Evolutionary conservation across 2,888 invertebrate species (phyloP).

Genomic region (Aleiodes leptofemur): DNA sequence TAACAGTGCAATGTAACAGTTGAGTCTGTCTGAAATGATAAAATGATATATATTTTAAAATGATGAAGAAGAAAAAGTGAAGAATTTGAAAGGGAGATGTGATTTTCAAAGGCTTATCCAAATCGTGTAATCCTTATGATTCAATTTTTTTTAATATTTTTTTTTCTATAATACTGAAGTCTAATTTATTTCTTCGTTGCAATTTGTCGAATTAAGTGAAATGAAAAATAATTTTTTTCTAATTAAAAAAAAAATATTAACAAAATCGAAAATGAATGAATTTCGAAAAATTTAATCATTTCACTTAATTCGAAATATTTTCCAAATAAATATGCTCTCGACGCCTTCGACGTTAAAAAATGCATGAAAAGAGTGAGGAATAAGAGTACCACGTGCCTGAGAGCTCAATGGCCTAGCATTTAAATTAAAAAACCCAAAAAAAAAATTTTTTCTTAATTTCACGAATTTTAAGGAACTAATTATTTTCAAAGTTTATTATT

Average conservation of each 20-base stretch:
- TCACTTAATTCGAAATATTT: constrained; percentile 33
- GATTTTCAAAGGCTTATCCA: constrained; percentile 14
- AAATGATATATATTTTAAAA: constrained; percentile 23
- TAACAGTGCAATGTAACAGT: constrained; percentile 25
- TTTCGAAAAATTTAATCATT: constrained; percentile 34
- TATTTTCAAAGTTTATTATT: no score
- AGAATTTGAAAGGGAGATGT: not conserved
- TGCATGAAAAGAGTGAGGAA: constrained; percentile 44
- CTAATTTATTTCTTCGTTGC: no score
- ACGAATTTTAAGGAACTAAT: not conserved
- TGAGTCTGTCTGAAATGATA: constrained; percentile 6
- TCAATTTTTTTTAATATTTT: no score
- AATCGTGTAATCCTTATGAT: not conserved
- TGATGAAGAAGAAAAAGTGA: constrained; percentile 1
- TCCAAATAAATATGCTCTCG: constrained; percentile 42
- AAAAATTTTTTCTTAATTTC: constrained; percentile 36
- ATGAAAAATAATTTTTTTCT: no score
- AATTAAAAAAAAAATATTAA: not conserved
- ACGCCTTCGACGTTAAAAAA: constrained; percentile 50
- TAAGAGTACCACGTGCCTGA: constrained; percentile 60
- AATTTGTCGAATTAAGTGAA: no score
- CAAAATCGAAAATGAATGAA: constrained; percentile 16
- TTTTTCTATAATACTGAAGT: not conserved
- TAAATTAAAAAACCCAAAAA: constrained; percentile 18
- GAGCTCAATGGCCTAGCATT: constrained; percentile 66